Conservation (phyloP, 2,888 invertebrate genomes). For the Argyresthia albistria region DNA sequence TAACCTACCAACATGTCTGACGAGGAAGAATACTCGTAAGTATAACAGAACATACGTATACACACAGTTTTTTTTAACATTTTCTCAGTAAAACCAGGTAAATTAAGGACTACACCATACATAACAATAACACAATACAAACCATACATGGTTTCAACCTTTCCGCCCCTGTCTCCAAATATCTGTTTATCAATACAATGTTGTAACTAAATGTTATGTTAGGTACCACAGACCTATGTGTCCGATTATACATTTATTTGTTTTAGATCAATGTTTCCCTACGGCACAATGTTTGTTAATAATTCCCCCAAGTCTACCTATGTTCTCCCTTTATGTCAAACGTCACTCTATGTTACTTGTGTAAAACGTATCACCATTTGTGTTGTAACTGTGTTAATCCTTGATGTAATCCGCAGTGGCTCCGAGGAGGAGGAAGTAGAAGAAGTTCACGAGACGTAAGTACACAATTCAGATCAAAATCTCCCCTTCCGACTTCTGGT, state of each 20-base stretch:
- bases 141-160: not conserved
- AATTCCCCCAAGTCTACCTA: not conserved
- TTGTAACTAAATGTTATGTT: not conserved
- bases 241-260: not conserved
- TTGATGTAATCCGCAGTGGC: slow-evolving; percentile 52
- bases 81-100: no score
- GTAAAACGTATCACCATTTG: not conserved
- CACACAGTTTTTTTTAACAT: not conserved
- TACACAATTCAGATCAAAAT: slow-evolving; percentile 24
- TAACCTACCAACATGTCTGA: slow-evolving; percentile 88
- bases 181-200: not conserved
- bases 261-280: not conserved
- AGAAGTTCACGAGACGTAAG: slow-evolving; percentile 85
- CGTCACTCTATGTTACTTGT: not conserved
- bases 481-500: not conserved
- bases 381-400: slow-evolving; percentile 3
- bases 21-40: slow-evolving; percentile 97
- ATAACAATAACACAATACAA: not conserved
- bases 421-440: slow-evolving; percentile 84
- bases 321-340: not conserved
- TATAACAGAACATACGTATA: slow-evolving; percentile 42
- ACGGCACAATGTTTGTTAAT: not conserved
- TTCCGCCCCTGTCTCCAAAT: not conserved
- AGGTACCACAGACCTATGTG: not conserved
- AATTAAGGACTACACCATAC: not conserved